Evolutionary conservation across 2,888 invertebrate genomes (phyloP), one percentile per base, ranked within the genome.

Genomic region (Platypus cylindrus): DNA sequence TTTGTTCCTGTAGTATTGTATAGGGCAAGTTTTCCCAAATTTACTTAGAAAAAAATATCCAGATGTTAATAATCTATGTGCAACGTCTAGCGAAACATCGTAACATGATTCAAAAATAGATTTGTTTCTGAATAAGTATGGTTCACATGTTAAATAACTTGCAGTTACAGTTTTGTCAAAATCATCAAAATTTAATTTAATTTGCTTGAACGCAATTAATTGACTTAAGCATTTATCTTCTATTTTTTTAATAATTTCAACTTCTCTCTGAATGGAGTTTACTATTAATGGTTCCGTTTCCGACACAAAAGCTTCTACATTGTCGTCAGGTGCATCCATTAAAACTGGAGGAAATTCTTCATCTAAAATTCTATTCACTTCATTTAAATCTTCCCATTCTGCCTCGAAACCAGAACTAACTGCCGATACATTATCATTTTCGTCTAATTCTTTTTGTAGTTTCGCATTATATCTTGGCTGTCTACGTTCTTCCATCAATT

Each of bases 1-100:
- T 23, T 63, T 57, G 39, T 67, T 61, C 46, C 70, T 64, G 48
- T 53, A 64, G 30, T 73, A 59, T 48, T 71, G 68, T 1, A 79
- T 76, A 1, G 79, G 79, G 52, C 78, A 78, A 48, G 69, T 65
- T 34, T 68, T 65, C 14, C 71, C 67, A 54, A 76, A 78, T 45
- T 68, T 67, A 51, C 78, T 78, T 13, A 71, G 52, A 41, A 76
- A 69, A 51, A 61, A 73, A 53, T 71, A 72, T 3, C 78, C 78
- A 40, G 60, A 60, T 2, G 59, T 51, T 22, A 78, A 48, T 26
- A 78, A 56, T 33, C 60, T 58, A 47, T 77, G 71, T 3, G 76
- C 75, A 11, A 66, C 58, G 43, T 71, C 67, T 9, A 58, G 43
- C 32, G 63, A 60, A 2, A 75, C 52, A 17, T 67, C 58, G 48